Percentiles rank a stretch among this genome's conserved stretches.
These are phyloP conservation scores for Pachyrhynchus sulphureomaculatus DNA, from an alignment of 1,140 invertebrate species.

Conservation along the genomic window DNA sequence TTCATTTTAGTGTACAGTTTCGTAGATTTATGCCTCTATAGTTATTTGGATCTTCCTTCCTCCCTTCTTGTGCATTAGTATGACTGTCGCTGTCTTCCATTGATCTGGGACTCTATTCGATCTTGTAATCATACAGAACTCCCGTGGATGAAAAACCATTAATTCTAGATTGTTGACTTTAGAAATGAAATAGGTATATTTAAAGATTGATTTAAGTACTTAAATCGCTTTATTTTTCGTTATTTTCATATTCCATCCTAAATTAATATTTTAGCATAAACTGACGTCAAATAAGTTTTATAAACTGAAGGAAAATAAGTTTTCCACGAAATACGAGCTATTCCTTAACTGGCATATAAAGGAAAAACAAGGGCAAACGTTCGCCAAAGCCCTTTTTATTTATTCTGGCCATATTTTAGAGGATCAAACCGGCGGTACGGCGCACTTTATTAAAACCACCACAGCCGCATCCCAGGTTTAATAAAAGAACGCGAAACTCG, in stretches of 20 bases:
- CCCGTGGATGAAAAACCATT: too few relatives aligned
- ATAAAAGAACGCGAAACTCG: conserved; percentile 32
- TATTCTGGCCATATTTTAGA: conserved; percentile 34
- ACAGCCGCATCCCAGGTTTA: conserved; percentile 26
- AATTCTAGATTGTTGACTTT: too few relatives aligned
- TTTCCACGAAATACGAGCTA: conserved; percentile 9
- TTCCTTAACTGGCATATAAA: conserved; percentile 28
- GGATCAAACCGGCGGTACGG: conserved; percentile 27
- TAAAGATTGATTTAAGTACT: too few relatives aligned
- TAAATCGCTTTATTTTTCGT: too few relatives aligned
- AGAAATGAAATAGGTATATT: too few relatives aligned
- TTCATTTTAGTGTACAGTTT: too few relatives aligned
- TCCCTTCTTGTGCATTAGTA: too few relatives aligned
- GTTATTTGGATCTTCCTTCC: too few relatives aligned
- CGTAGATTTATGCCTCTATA: too few relatives aligned
- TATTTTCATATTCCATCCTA: background rate
- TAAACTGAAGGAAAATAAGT: conserved; percentile 17
- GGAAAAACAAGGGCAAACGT: conserved; percentile 28
- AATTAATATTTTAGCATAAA: background rate
- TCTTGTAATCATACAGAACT: too few relatives aligned
- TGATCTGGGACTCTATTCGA: too few relatives aligned
- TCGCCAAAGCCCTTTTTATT: conserved; percentile 32
- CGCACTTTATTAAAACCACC: conserved; percentile 33
- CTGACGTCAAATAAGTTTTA: background rate
- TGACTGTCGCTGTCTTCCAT: too few relatives aligned